Conservation (phyloP, 2,797 vertebrate species). For the Glossophaga mutica region DNA sequence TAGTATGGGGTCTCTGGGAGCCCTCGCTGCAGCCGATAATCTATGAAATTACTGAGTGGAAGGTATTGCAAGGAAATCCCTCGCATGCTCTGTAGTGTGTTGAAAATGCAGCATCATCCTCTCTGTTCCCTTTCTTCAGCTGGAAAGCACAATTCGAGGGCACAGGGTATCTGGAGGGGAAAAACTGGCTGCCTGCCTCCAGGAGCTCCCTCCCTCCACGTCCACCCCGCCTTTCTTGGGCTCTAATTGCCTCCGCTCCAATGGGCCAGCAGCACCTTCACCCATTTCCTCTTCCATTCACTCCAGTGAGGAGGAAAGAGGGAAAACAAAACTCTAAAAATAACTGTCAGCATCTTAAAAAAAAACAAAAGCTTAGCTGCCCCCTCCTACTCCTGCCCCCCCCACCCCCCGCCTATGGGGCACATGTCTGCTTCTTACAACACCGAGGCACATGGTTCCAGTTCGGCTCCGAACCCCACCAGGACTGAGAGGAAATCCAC, state of each 20-base stretch:
- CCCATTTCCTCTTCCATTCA: constrained; percentile 38
- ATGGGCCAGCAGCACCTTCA: constrained; percentile 33
- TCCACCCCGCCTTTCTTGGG: not conserved
- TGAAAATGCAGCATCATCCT: constrained; percentile 74
- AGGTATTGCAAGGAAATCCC: constrained; percentile 39
- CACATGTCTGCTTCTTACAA: constrained; percentile 71
- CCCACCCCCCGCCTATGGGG: not conserved
- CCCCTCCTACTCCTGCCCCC: not conserved
- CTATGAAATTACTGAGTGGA: not conserved
- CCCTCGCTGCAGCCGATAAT: not conserved
- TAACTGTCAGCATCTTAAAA: constrained; percentile 48
- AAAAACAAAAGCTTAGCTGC: not conserved
- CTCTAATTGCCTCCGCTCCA: not conserved
- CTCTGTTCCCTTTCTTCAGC: not conserved
- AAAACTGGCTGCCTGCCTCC: not conserved
- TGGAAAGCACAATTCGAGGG: constrained; percentile 46
- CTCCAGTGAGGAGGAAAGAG: constrained; percentile 1
- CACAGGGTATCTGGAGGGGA: not conserved
- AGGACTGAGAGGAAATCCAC: constrained; percentile 75
- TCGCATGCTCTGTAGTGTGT: constrained; percentile 18
- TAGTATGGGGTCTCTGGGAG: not conserved
- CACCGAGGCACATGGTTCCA: constrained; percentile 83
- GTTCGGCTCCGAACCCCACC: constrained; percentile 82
- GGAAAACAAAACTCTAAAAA: constrained; percentile 72
- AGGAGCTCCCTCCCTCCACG: not conserved